Percentiles rank a stretch among this genome's conserved stretches.
These are phyloP conservation scores for Apistogramma diplotaenia DNA, from an alignment of 2,113 vertebrate genomes.

Conservation along the genomic window DNA sequence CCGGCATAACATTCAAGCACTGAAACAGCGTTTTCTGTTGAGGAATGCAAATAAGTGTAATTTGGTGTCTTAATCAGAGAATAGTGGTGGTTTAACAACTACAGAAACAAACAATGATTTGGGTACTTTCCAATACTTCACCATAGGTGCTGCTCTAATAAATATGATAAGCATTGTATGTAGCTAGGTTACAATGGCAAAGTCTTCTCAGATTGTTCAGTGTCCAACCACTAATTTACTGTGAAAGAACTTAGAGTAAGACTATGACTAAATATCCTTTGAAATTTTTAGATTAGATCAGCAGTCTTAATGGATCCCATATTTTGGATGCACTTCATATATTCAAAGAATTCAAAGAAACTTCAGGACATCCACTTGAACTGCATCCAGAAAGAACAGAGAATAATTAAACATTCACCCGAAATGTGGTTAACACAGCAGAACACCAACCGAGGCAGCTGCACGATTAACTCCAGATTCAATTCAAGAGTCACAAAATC, in stretches of 20 bases:
- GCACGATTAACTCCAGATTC: background rate
- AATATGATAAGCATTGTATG: background rate
- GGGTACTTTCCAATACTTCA: no score
- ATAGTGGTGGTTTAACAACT: background rate
- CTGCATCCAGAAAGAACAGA: background rate
- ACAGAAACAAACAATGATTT: no score
- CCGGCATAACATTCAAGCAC: no score
- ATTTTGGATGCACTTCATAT: background rate
- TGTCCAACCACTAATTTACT: background rate
- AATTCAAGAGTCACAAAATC: background rate
- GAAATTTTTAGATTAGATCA: background rate
- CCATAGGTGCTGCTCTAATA: background rate
- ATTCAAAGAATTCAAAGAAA: background rate
- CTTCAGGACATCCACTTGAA: background rate
- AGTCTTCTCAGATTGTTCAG: background rate
- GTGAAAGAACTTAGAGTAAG: background rate
- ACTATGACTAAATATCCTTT: background rate
- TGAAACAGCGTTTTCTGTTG: no score
- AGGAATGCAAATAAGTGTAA: background rate
- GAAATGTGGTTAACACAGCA: background rate
- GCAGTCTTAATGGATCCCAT: background rate
- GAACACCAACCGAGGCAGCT: background rate
- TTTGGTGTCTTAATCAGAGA: background rate
- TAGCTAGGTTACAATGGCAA: conserved; percentile 20
- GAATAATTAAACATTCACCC: background rate